Evolutionary conservation across 2,797 vertebrate genomes (phyloP).

Genomic region (Gallirallus australis): DNA sequence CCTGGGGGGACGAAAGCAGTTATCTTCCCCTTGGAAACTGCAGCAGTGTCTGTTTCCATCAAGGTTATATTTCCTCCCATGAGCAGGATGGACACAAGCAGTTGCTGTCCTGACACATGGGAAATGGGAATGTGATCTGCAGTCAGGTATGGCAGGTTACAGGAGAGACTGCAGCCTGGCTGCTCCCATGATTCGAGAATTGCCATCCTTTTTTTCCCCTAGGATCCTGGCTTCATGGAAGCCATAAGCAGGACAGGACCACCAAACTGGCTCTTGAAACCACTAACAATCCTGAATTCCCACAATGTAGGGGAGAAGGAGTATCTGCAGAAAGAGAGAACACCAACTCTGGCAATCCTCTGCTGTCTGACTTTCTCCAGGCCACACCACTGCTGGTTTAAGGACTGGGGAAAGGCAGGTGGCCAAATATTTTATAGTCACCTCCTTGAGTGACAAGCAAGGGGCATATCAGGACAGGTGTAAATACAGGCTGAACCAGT

Average conservation of each 20-base stretch:
- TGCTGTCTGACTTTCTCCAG: neutral
- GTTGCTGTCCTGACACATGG: conserved; percentile 38
- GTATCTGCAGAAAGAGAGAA: neutral
- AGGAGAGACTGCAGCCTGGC: neutral
- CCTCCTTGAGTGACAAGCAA: conserved; percentile 14
- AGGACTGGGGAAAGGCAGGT: neutral
- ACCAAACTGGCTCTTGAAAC: neutral
- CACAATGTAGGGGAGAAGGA: rapidly evolving
- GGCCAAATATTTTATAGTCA: conserved; percentile 25
- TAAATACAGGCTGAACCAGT: conserved; percentile 20
- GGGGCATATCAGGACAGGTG: conserved; percentile 23
- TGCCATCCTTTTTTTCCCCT: neutral
- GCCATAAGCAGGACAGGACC: neutral
- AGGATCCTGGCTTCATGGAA: neutral
- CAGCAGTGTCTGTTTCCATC: conserved; percentile 28
- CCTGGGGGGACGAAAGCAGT: rapidly evolving
- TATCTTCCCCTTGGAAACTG: neutral
- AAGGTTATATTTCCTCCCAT: neutral
- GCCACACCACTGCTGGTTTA: neutral
- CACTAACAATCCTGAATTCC: neutral
- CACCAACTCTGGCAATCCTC: neutral
- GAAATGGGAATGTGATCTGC: conserved; percentile 27
- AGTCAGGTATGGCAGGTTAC: conserved; percentile 36
- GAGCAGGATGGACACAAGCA: neutral
- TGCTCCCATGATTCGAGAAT: rapidly evolving